These are phyloP conservation scores for Chrysina gloriosa DNA, from an alignment of 2,888 invertebrate genomes.

Conservation along the genomic window DNA sequence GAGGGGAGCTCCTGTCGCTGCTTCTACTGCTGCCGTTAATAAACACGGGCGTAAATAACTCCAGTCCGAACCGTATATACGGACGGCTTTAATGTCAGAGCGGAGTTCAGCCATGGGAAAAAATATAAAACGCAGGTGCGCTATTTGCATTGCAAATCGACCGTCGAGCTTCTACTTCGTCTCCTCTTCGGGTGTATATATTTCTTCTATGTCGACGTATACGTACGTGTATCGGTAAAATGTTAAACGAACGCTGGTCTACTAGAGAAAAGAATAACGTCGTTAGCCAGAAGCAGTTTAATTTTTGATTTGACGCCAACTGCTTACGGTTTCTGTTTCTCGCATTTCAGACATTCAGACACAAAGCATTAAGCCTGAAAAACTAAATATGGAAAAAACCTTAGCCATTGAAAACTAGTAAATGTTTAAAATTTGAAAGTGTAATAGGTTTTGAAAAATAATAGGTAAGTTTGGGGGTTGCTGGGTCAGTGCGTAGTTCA, in stretches of 20 bases:
- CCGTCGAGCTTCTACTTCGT: slow-evolving; percentile 27
- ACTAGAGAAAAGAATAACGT: too few species aligned
- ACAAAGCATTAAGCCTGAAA: too few species aligned
- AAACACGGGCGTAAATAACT: slow-evolving; percentile 62
- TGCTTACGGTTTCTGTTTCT: too few species aligned
- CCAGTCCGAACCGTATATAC: slow-evolving; percentile 46
- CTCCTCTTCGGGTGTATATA: neutral
- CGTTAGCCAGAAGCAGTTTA: too few species aligned
- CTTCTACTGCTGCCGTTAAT: slow-evolving; percentile 56
- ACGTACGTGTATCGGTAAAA: neutral
- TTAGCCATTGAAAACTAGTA: too few species aligned
- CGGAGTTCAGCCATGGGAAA: slow-evolving; percentile 57
- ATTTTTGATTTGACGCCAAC: too few species aligned
- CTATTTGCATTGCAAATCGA: slow-evolving; percentile 65
- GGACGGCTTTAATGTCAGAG: slow-evolving; percentile 44
- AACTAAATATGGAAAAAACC: too few species aligned
- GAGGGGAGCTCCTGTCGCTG: slow-evolving; percentile 6
- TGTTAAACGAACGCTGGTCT: neutral
- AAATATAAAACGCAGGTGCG: slow-evolving; percentile 65
- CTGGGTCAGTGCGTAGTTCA: too few species aligned
- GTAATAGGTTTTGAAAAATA: too few species aligned
- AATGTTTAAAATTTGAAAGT: too few species aligned
- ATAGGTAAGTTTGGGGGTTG: too few species aligned
- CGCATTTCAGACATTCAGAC: too few species aligned
- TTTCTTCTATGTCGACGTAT: neutral